Conservation (phyloP, 2,113 vertebrate genomes). For the Rhombomys opimus region DNA sequence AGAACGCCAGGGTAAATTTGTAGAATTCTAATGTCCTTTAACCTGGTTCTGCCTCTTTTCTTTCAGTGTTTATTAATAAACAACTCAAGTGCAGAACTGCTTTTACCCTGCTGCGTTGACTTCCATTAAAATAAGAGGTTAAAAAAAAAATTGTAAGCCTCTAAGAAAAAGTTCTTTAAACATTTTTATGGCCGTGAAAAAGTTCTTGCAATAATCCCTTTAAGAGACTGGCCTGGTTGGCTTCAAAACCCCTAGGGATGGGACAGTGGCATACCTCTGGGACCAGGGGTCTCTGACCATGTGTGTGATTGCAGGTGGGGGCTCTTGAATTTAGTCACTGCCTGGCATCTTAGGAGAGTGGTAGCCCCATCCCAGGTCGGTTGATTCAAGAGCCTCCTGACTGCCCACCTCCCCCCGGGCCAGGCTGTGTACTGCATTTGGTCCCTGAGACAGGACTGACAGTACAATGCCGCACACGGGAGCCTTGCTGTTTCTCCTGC, state of each 20-base stretch:
- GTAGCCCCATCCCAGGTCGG: not conserved
- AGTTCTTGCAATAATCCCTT: constrained; percentile 80
- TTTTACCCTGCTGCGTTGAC: constrained; percentile 58
- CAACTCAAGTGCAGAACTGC: constrained; percentile 86
- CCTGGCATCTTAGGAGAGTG: not conserved
- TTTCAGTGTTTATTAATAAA: constrained; percentile 88
- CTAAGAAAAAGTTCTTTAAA: constrained; percentile 32
- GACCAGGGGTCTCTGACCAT: constrained; percentile 60
- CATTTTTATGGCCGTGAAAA: constrained; percentile 5
- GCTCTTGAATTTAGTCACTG: constrained; percentile 45
- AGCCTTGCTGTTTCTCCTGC: constrained; percentile 59
- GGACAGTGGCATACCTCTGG: constrained; percentile 55
- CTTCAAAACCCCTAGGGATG: not conserved
- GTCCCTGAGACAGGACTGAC: not conserved
- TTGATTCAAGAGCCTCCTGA: not conserved
- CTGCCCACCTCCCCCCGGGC: not conserved
- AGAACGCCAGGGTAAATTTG: constrained; percentile 86
- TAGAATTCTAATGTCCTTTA: constrained; percentile 87
- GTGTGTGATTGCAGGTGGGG: not conserved
- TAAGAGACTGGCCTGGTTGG: constrained; percentile 24
- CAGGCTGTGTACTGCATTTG: not conserved
- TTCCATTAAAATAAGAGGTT: constrained; percentile 87
- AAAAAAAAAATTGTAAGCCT: constrained; percentile 71
- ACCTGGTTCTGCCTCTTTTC: constrained; percentile 83
- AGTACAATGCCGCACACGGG: not conserved